phyloP scores from a whole-genome alignment of 1,140 invertebrate species.

The Halictus rubicundus region DNA sequence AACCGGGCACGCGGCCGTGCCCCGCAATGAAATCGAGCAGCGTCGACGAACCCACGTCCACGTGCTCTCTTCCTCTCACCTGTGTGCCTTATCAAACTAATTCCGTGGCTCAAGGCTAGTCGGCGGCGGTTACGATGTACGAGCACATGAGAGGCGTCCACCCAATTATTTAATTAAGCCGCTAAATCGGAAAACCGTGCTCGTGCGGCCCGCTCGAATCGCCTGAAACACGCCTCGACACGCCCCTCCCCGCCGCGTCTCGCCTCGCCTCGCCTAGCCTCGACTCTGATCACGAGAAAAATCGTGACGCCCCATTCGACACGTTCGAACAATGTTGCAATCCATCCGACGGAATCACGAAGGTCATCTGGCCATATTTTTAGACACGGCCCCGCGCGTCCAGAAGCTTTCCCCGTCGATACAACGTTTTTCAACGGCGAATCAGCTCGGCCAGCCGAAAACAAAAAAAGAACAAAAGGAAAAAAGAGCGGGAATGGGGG shows the following conservation, averaged over 20 bases:
- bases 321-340: neutral
- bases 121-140: neutral
- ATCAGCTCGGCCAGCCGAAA: neutral
- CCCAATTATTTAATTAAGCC: neutral
- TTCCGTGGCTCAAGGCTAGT: neutral
- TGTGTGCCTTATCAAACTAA: neutral
- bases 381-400: neutral
- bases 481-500: too few species aligned
- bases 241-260: too few species aligned
- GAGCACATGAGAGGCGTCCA: too few species aligned
- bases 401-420: neutral
- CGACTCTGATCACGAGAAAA: neutral
- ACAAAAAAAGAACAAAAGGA: neutral
- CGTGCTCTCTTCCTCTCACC: neutral
- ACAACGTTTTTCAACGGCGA: neutral
- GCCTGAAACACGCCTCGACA: too few species aligned
- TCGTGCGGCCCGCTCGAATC: neutral
- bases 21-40: neutral
- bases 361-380: conserved; percentile 28
- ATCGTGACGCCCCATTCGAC: neutral
- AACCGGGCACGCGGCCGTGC: neutral
- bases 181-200: neutral
- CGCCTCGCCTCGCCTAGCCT: too few species aligned
- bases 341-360: neutral
- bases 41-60: neutral